phyloP scores from a whole-genome alignment of 2,113 vertebrate species.

The Zosterops pallidus region DNA sequence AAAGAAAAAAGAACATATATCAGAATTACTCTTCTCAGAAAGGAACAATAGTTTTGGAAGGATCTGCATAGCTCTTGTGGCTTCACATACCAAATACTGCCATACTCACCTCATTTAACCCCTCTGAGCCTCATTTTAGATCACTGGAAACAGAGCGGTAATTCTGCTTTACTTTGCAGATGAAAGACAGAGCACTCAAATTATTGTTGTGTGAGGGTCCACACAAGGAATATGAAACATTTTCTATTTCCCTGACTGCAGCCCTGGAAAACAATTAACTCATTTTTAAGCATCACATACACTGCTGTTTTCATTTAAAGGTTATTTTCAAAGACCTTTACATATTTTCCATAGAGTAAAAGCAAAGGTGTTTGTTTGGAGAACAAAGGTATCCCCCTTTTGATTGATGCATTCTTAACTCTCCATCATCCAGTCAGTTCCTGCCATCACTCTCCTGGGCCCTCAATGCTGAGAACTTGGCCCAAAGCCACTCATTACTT shows the following conservation, averaged over 20 bases:
- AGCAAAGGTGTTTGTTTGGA: not conserved
- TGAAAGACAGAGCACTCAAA: not conserved
- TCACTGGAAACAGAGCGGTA: fast-evolving
- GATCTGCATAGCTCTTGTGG: not conserved
- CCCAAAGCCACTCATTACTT: not conserved
- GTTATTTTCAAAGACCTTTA: not conserved
- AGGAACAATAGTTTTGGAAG: not conserved
- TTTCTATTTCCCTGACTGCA: too few relatives aligned
- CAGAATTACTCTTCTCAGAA: not conserved
- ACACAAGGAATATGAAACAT: not conserved
- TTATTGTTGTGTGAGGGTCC: not conserved
- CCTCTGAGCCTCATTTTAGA: not conserved
- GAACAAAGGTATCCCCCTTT: not conserved
- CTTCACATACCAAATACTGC: not conserved
- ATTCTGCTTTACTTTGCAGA: not conserved
- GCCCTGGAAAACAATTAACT: not conserved
- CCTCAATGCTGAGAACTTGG: not conserved
- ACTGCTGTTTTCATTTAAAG: not conserved
- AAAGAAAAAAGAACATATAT: not conserved
- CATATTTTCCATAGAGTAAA: fast-evolving
- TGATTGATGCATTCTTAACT: not conserved
- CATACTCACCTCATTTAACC: not conserved
- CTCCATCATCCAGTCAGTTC: not conserved
- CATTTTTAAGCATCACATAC: not conserved
- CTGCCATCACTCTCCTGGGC: not conserved